A percentile compares a stretch with the other conserved stretches of the same genome.
These are phyloP conservation scores for Exocentrus adspersus DNA, from an alignment of 2,888 invertebrate species.

Conservation along the genomic window DNA sequence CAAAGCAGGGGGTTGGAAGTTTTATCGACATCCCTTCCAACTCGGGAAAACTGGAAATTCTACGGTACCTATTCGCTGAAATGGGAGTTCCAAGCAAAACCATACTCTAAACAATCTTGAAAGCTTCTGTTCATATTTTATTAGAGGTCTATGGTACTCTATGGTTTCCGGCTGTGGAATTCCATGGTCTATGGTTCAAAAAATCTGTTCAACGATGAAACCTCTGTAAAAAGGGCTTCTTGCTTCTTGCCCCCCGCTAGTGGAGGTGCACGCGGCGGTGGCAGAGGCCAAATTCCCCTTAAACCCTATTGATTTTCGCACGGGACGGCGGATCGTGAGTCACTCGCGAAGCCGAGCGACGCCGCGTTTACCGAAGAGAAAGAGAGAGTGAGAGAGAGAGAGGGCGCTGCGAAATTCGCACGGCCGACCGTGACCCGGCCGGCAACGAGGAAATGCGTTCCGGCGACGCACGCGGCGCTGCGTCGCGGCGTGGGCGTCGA, in stretches of 20 bases:
- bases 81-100: too few species aligned
- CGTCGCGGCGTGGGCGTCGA: constrained; percentile 36
- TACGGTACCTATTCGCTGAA: too few species aligned
- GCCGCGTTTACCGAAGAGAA: not conserved
- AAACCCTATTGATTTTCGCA: constrained; percentile 43
- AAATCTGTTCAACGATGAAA: too few species aligned
- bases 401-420: constrained; percentile 38
- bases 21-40: too few species aligned
- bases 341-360: constrained; percentile 29
- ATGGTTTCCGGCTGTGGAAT: too few species aligned
- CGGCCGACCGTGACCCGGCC: constrained; percentile 56
- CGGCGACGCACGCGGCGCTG: constrained; percentile 42
- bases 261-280: not conserved
- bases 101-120: too few species aligned
- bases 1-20: too few species aligned
- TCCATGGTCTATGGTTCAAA: too few species aligned
- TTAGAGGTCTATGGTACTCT: too few species aligned
- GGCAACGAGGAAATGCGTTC: constrained; percentile 61
- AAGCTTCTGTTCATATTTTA: too few species aligned
- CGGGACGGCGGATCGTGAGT: constrained; percentile 36
- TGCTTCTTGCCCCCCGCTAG: not conserved
- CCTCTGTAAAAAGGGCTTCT: not conserved
- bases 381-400: constrained; percentile 9
- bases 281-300: constrained; percentile 27
- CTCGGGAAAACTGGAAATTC: too few species aligned